Percentiles rank a stretch among this genome's conserved stretches.
Conservation (phyloP, 2,113 vertebrate species). For the Ginglymostoma cirratum region DNA sequence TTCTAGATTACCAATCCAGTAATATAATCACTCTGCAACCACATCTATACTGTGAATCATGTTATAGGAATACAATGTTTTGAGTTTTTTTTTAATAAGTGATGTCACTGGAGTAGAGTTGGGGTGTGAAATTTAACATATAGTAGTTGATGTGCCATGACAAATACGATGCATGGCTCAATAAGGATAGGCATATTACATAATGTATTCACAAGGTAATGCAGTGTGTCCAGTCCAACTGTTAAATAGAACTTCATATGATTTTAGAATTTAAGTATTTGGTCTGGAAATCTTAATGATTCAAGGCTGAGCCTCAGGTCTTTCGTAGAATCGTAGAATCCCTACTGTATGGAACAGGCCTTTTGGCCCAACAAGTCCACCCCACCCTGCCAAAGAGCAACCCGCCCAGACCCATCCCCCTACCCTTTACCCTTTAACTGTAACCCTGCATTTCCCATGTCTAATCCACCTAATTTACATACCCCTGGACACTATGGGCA, state of each 20-base stretch:
- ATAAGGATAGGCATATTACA: neutral
- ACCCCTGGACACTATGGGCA: no score
- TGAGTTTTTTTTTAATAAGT: neutral
- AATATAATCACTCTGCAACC: no score
- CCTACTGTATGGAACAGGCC: no score
- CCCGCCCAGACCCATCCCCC: no score
- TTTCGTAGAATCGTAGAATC: neutral
- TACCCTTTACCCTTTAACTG: no score
- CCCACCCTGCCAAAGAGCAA: no score
- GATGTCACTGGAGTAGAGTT: neutral
- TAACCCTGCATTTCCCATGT: no score
- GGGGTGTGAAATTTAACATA: neutral
- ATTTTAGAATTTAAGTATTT: neutral
- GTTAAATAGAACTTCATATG: neutral
- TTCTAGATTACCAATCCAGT: no score
- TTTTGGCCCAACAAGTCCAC: no score
- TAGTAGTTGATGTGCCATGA: neutral
- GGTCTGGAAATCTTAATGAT: neutral
- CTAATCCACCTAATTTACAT: no score
- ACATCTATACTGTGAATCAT: neutral
- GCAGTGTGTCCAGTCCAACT: neutral
- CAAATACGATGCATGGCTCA: neutral
- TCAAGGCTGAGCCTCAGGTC: neutral
- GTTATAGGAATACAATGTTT: neutral
- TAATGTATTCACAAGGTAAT: neutral